Evolutionary conservation across 2,888 invertebrate genomes (phyloP).

Genomic region (Folsomia manolachei): DNA sequence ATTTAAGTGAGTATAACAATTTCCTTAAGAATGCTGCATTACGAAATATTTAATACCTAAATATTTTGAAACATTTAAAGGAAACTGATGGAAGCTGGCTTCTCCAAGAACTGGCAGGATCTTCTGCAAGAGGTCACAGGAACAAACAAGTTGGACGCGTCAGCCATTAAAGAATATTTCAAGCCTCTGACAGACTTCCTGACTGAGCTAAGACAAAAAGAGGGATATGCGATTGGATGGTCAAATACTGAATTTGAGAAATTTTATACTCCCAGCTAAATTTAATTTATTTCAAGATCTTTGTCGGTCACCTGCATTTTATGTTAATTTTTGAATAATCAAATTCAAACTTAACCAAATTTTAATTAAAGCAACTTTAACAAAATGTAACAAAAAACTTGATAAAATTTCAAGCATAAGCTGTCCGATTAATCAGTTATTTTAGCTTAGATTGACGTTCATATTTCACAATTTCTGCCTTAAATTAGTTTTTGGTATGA

Average conservation of each 20-base stretch:
- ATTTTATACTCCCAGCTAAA: slow-evolving; percentile 10
- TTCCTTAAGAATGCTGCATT: background rate
- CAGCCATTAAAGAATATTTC: slow-evolving; percentile 76
- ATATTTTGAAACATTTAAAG: slow-evolving; percentile 47
- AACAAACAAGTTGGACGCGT: slow-evolving; percentile 66
- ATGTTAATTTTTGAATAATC: no score
- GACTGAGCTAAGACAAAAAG: slow-evolving; percentile 66
- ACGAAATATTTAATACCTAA: background rate
- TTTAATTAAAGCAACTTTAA: no score
- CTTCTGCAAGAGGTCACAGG: slow-evolving; percentile 78
- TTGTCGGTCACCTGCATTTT: no score
- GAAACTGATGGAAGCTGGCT: slow-evolving; percentile 44
- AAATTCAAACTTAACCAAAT: no score
- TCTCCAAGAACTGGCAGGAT: slow-evolving; percentile 69
- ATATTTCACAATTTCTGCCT: no score
- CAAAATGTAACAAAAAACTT: no score
- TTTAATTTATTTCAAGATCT: slow-evolving; percentile 9
- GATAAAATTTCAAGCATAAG: no score
- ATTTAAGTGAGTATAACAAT: slow-evolving; percentile 61
- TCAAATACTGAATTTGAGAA: slow-evolving; percentile 51
- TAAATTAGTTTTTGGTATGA: no score
- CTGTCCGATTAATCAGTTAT: no score
- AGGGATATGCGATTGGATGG: slow-evolving; percentile 72
- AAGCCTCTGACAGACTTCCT: slow-evolving; percentile 77
- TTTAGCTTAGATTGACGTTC: no score